Percentiles rank a stretch among this genome's conserved stretches.
These are phyloP conservation scores for Lasioglossum pauxillum DNA, from an alignment of 2,888 invertebrate species.

Conservation along the genomic window DNA sequence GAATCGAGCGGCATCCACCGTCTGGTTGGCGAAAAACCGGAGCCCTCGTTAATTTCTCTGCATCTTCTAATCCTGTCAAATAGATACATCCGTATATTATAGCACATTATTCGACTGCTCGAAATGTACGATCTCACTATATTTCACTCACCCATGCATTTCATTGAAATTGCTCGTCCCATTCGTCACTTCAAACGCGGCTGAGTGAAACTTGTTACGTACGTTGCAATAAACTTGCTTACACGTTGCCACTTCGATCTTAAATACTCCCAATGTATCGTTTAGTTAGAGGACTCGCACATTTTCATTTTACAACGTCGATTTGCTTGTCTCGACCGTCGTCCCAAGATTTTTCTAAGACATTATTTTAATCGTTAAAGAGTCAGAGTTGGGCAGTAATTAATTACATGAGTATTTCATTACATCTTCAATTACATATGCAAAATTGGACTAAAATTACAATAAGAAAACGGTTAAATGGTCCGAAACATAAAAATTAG, in stretches of 20 bases:
- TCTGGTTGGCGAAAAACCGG: conserved; percentile 45
- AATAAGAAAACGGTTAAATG: too few species aligned
- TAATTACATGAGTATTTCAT: too few species aligned
- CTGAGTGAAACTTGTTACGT: neutral
- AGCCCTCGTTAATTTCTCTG: conserved; percentile 22
- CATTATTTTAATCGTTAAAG: neutral
- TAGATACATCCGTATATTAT: neutral
- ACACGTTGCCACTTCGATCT: neutral
- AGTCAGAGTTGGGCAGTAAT: too few species aligned
- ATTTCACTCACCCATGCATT: neutral
- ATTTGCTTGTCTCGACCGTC: neutral
- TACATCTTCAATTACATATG: too few species aligned
- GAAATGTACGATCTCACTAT: neutral
- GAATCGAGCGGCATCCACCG: conserved; percentile 40
- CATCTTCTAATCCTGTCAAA: conserved; percentile 27
- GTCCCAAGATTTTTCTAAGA: neutral
- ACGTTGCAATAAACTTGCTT: neutral
- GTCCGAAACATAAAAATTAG: too few species aligned
- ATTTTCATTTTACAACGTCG: neutral
- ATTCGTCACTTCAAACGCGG: neutral
- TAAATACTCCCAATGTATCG: neutral
- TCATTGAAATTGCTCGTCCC: conserved; percentile 12
- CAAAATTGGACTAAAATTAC: too few species aligned
- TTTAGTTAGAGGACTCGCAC: neutral
- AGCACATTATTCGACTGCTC: conserved; percentile 1